A percentile compares a stretch with the other conserved stretches of the same genome.
These are phyloP conservation scores for Trissolcus basalis DNA, from an alignment of 1,140 invertebrate genomes.

Conservation along the genomic window DNA sequence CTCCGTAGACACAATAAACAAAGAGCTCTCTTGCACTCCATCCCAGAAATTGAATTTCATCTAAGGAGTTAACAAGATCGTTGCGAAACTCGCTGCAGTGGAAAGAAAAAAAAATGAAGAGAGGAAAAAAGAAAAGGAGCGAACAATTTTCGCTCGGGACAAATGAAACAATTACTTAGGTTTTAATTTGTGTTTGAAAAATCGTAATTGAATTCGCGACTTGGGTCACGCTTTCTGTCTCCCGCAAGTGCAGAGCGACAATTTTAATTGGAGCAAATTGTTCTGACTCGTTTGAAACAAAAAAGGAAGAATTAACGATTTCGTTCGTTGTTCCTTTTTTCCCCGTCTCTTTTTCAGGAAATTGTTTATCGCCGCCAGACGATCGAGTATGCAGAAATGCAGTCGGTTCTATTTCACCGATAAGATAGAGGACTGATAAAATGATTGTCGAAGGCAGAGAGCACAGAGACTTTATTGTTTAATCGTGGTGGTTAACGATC, in stretches of 20 bases:
- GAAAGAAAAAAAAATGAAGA: background rate
- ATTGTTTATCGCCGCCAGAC: no score
- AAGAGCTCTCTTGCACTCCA: background rate
- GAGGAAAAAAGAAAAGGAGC: no score
- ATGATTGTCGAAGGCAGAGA: background rate
- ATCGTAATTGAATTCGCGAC: slow-evolving; percentile 9
- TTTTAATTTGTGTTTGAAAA: slow-evolving; percentile 17
- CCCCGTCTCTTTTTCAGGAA: no score
- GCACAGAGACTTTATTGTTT: slow-evolving; percentile 19
- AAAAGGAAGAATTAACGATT: background rate
- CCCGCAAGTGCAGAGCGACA: no score
- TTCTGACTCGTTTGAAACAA: background rate
- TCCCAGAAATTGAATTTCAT: background rate
- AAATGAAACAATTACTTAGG: slow-evolving; percentile 2
- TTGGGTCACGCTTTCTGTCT: slow-evolving; percentile 30
- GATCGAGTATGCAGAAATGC: no score
- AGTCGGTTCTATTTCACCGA: no score
- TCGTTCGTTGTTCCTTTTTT: background rate
- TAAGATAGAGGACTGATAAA: no score
- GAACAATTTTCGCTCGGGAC: no score
- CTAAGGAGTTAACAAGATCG: background rate
- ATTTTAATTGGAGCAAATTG: slow-evolving; percentile 1
- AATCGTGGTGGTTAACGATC: slow-evolving; percentile 14
- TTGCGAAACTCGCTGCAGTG: slow-evolving; percentile 7
- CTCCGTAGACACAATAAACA: slow-evolving; percentile 5